Conservation (phyloP, 2,113 vertebrate species). For the Odobenus rosmarus region DNA sequence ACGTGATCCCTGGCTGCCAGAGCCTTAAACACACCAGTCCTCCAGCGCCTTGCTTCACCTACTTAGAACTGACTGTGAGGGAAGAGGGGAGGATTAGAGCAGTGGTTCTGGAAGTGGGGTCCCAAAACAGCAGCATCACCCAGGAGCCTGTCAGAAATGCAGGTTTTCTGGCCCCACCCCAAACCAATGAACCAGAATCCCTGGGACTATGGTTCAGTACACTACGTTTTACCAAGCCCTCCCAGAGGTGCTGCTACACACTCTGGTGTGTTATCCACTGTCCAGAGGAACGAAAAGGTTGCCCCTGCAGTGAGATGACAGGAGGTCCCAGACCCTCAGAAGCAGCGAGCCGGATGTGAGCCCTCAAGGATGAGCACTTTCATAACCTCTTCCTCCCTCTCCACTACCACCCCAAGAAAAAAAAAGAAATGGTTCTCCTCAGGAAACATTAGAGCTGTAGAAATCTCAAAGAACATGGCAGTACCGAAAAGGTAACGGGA, state of each 20-base stretch:
- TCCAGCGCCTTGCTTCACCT: neutral
- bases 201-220: neutral
- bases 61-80: neutral
- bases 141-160: neutral
- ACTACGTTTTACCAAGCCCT: neutral
- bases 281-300: neutral
- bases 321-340: neutral
- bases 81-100: neutral
- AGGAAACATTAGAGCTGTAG: neutral
- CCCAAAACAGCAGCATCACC: neutral
- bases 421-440: neutral
- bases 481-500: neutral
- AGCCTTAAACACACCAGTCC: neutral
- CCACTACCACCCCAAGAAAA: neutral
- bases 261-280: neutral
- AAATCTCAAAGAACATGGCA: slow-evolving; percentile 8
- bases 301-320: neutral
- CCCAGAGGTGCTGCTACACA: neutral
- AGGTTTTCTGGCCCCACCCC: neutral
- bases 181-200: neutral
- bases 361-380: neutral
- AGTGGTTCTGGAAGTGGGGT: neutral
- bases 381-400: neutral
- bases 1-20: neutral
- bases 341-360: neutral